Evolutionary conservation across 2,888 invertebrate species (phyloP), one percentile per base, ranked within the genome.

Genomic region (Ethmia dodecea): DNA sequence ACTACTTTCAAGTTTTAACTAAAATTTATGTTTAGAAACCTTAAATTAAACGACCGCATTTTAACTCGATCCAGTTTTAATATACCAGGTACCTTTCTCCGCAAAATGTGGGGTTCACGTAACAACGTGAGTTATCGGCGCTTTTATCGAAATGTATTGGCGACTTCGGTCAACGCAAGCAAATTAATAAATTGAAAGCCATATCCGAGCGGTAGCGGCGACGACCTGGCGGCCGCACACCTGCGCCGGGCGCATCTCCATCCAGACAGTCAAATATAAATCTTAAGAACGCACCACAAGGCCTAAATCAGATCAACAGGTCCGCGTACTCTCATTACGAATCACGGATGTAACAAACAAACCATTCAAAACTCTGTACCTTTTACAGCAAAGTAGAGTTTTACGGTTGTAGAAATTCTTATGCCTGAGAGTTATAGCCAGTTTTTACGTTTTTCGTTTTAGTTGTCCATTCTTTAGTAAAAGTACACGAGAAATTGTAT

Each of bases 121-220:
- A 36, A 36, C 20, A 28, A 22, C 33, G 32, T 35, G 33, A 39
- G 30, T 35, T 39, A 39, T 39, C 39, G 31, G 33, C 14, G 35
- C 28, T 35, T 35, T 39, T 30, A 40, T 40, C 35, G 27, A 29
- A 31, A 30, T 16, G 35, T 40, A 40, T 36, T 29, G 35, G 39
- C 39, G 39, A 31, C 35, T 36, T 30, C 35, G 39, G 39, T 76
- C 75, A 76, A 67, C 64, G 63, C 69, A 72, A 76, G 79, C 74
- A 83, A 81, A 81, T 83, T 81, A 81, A 81, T 81, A 84, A 79
- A 83, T 60, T 78, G 78, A 76, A 80, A 79, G 75, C 77, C 74
- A 76, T 80, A 79, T 73, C 71, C 66, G 71, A 77, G 75, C 73
- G 75, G 80, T 72, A 66, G 62, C 65, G 83, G 84, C 83, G 84